These are phyloP conservation scores for Pseudachorutes palmiensis DNA, from an alignment of 1,140 invertebrate species.

Conservation along the genomic window DNA sequence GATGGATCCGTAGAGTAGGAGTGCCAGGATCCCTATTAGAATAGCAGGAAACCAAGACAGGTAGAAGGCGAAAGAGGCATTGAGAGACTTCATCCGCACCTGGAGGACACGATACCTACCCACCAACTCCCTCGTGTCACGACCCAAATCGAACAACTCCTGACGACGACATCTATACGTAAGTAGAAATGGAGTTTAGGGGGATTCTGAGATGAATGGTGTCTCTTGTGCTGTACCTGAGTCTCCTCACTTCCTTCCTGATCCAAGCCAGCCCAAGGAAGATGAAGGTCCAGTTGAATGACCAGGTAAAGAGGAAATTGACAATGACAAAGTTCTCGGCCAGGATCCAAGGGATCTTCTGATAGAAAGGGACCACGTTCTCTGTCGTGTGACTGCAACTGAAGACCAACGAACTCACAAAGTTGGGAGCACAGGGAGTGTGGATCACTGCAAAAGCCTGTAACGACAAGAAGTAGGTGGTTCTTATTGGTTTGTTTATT, in stretches of 20 bases:
- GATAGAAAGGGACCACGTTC: background rate
- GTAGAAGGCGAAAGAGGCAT: background rate
- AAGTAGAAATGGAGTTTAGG: too few relatives aligned
- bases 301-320: background rate
- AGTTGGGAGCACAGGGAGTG: constrained; percentile 8
- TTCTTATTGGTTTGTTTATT: too few relatives aligned
- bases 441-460: background rate
- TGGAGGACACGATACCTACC: background rate
- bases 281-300: constrained; percentile 12
- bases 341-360: constrained; percentile 7
- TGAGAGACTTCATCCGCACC: background rate
- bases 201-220: background rate
- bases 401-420: background rate
- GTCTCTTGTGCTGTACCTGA: background rate
- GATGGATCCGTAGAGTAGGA: background rate
- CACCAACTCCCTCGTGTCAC: background rate
- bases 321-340: background rate
- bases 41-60: background rate
- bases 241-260: background rate
- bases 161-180: background rate
- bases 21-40: background rate
- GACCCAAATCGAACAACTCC: background rate
- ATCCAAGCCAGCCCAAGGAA: constrained; percentile 14
- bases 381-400: background rate
- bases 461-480: too few relatives aligned